phyloP scores from a whole-genome alignment of 2,113 vertebrate species.

The Gavialis gangeticus region DNA sequence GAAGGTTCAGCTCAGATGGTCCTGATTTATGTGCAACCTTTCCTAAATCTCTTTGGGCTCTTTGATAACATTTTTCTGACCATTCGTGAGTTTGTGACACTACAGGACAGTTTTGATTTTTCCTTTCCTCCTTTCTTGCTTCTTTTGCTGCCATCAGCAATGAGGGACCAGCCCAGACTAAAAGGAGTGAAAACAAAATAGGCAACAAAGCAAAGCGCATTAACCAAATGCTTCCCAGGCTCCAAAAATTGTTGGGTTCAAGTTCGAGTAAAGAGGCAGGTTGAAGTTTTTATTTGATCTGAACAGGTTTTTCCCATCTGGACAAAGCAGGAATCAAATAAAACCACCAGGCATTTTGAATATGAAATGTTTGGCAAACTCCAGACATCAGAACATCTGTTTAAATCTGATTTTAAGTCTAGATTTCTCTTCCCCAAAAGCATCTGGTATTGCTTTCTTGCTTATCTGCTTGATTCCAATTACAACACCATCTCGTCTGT shows the following conservation, averaged over 20 bases:
- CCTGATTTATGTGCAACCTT: not conserved
- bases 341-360: not conserved
- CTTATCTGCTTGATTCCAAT: constrained; percentile 54
- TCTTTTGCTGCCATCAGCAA: not conserved
- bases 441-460: constrained; percentile 53
- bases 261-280: not conserved
- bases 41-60: constrained; percentile 39
- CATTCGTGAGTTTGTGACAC: not conserved
- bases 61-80: not conserved
- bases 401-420: not conserved
- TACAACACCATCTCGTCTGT: constrained; percentile 53
- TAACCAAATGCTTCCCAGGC: not conserved
- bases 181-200: not conserved
- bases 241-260: not conserved
- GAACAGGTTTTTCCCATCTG: constrained; percentile 39
- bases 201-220: fast-evolving
- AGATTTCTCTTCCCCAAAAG: not conserved
- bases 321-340: not conserved
- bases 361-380: constrained; percentile 24
- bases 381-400: constrained; percentile 40
- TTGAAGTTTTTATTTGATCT: constrained; percentile 26
- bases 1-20: not conserved
- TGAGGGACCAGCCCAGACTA: not conserved
- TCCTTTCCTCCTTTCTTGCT: not conserved
- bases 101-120: not conserved